Percentiles rank a stretch among this genome's conserved stretches.
Evolutionary conservation across 92 coral and sea anemone genomes (phyloP).

Genomic region (Epizoanthus ramosus): DNA sequence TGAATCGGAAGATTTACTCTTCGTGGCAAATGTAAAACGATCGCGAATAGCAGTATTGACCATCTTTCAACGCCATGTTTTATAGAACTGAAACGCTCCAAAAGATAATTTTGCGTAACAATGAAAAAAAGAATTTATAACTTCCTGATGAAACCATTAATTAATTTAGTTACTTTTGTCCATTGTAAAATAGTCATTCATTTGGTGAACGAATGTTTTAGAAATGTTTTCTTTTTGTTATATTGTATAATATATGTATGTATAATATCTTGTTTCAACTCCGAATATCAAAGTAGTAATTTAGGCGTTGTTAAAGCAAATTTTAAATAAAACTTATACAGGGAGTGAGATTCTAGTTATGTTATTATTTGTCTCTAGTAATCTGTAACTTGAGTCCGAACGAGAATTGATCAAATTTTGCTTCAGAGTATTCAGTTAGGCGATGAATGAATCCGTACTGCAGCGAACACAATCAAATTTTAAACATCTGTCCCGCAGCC

Average conservation of each 20-base stretch:
- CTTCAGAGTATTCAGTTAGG: not conserved
- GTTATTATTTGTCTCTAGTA: not conserved
- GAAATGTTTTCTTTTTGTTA: not conserved
- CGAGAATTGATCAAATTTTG: not conserved
- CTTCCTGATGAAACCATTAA: not conserved
- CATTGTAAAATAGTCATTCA: not conserved
- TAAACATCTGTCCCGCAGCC: conserved; percentile 1
- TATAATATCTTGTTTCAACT: not conserved
- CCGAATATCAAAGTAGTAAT: not conserved
- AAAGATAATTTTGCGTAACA: not conserved
- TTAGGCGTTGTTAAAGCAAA: not conserved
- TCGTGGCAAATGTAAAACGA: not conserved
- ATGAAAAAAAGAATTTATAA: not conserved
- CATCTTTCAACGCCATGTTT: not conserved
- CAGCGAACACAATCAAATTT: not conserved
- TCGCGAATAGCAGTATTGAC: not conserved
- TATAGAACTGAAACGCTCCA: not conserved
- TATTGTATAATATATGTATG: not conserved
- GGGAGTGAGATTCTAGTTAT: not conserved
- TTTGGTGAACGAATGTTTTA: not conserved
- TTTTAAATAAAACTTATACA: not conserved
- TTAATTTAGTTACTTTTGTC: not conserved
- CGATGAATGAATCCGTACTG: not conserved
- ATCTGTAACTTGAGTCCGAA: not conserved
- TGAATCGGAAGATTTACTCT: not conserved